These are phyloP conservation scores for Urocolius indicus DNA, from an alignment of 2,113 vertebrate species.

Conservation along the genomic window DNA sequence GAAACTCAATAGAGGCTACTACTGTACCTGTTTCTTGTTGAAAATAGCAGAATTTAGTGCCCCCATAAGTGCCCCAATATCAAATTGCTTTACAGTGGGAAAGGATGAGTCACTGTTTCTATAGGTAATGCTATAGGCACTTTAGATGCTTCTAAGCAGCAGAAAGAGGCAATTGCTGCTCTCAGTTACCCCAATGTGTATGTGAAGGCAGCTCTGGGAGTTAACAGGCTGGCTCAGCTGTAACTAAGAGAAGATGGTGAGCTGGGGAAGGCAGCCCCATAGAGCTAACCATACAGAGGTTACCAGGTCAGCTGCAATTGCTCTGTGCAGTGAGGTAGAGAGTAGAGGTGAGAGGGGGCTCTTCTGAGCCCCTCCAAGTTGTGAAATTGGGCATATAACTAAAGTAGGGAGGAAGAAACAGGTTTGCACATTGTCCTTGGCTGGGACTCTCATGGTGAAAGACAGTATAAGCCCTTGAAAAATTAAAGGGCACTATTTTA, in stretches of 20 bases:
- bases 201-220: not conserved
- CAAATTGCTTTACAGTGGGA: not conserved
- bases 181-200: not conserved
- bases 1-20: not conserved
- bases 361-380: not conserved
- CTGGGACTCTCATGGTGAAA: not conserved
- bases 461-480: not conserved
- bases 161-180: not conserved
- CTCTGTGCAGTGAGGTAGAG: not conserved
- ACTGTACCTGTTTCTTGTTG: not conserved
- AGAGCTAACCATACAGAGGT: not conserved
- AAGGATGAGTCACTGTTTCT: not conserved
- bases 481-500: not conserved
- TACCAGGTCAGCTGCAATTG: not conserved
- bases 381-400: not conserved
- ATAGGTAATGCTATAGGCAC: rapidly evolving
- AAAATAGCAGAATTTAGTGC: not conserved
- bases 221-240: not conserved
- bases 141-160: not conserved
- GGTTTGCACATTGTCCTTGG: not conserved
- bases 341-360: not conserved
- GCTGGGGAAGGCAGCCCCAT: not conserved
- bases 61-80: rapidly evolving
- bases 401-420: not conserved
- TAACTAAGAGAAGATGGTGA: not conserved